A percentile compares a stretch with the other conserved stretches of the same genome.
Conservation (phyloP, 2,113 vertebrate species). For the Crotophaga sulcirostris region DNA sequence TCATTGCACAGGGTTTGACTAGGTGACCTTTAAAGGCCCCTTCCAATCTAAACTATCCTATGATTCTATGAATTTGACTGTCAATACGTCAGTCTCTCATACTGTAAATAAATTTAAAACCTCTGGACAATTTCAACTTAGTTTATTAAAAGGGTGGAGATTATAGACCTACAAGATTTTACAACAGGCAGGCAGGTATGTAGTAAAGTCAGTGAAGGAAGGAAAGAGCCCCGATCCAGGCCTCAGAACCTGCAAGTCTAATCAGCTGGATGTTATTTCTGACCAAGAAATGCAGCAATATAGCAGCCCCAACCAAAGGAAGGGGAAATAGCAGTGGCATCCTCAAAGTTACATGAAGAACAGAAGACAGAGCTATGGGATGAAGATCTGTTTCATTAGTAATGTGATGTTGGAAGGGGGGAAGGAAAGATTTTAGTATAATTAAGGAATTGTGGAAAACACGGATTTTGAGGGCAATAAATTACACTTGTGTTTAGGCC, state of each 20-base stretch:
- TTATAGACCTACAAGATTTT: neutral
- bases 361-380: neutral
- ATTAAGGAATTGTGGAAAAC: neutral
- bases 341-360: neutral
- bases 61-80: neutral
- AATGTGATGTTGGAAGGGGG: neutral
- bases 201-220: neutral
- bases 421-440: neutral
- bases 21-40: too few relatives aligned
- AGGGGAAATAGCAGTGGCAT: neutral
- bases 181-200: neutral
- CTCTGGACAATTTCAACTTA: neutral
- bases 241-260: neutral
- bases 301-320: neutral
- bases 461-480: neutral
- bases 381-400: neutral
- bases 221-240: neutral
- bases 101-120: neutral
- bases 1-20: too few relatives aligned
- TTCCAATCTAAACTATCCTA: too few relatives aligned
- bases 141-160: neutral
- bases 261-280: neutral
- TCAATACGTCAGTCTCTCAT: rapidly evolving
- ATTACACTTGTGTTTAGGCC: neutral
- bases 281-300: neutral